phyloP scores from a whole-genome alignment of 2,888 invertebrate genomes.

The Phortica magna region DNA sequence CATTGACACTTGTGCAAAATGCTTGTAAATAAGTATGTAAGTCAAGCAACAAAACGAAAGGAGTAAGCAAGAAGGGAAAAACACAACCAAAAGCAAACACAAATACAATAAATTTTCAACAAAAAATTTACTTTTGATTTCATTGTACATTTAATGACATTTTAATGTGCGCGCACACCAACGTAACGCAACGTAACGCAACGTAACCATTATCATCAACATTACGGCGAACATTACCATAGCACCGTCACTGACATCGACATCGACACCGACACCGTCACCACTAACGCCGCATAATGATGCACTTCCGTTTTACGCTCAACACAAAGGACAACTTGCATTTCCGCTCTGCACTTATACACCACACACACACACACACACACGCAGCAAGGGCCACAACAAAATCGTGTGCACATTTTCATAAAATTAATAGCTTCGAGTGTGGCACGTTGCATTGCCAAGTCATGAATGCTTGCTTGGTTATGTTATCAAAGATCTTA shows the following conservation, averaged over 20 bases:
- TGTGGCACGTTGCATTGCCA: not conserved
- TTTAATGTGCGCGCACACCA: conserved; percentile 62
- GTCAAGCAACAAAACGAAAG: too few relatives aligned
- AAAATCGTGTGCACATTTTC: conserved; percentile 62
- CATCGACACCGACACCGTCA: conserved; percentile 14
- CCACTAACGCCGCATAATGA: conserved; percentile 22
- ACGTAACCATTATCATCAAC: not conserved
- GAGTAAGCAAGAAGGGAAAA: not conserved
- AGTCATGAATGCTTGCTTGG: too few relatives aligned
- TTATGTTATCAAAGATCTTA: too few relatives aligned
- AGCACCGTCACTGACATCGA: not conserved
- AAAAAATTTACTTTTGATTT: conserved; percentile 69
- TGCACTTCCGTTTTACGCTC: conserved; percentile 15
- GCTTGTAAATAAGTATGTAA: too few relatives aligned
- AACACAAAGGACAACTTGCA: not conserved
- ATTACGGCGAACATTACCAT: not conserved
- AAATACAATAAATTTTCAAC: conserved; percentile 60
- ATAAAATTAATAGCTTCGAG: conserved; percentile 63
- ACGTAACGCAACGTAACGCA: conserved; percentile 12
- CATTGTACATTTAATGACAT: conserved; percentile 67
- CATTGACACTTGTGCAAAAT: too few relatives aligned
- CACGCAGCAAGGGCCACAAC: not conserved
- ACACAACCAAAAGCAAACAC: not conserved
- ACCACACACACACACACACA: not conserved
- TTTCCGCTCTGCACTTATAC: not conserved